A percentile compares a stretch with the other conserved stretches of the same genome.
phyloP scores from a whole-genome alignment of 1,140 invertebrate species.

The Drosophila novamexicana region DNA sequence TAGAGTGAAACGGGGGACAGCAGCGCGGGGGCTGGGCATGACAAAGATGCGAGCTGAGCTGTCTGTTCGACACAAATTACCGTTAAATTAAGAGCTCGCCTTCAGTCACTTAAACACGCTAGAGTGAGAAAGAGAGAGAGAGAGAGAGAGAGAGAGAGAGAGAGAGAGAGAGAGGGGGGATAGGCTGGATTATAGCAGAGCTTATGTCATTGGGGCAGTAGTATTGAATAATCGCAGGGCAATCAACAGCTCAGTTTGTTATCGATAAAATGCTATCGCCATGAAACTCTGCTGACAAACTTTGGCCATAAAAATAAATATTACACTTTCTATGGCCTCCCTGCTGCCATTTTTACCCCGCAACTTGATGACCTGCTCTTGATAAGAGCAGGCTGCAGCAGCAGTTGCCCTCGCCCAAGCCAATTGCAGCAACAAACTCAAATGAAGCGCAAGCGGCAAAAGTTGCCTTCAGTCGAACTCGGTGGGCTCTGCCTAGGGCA shows the following conservation, averaged over 20 bases:
- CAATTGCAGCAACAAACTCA: constrained; percentile 62
- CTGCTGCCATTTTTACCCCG: constrained; percentile 26
- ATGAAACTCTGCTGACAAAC: constrained; percentile 1
- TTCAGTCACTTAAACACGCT: constrained; percentile 46
- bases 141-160: neutral
- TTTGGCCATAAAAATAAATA: constrained; percentile 27
- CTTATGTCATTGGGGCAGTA: constrained; percentile 1
- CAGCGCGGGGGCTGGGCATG: neutral
- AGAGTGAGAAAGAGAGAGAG: neutral
- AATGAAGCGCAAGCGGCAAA: constrained; percentile 54
- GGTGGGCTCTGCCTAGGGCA: constrained; percentile 8
- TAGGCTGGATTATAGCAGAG: neutral
- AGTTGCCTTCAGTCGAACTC: constrained; percentile 38
- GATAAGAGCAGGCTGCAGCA: constrained; percentile 51
- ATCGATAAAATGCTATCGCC: neutral
- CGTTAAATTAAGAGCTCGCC: constrained; percentile 68
- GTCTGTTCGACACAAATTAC: constrained; percentile 65
- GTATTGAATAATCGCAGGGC: neutral
- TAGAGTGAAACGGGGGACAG: neutral
- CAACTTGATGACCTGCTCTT: constrained; percentile 74
- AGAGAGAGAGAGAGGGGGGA: neutral
- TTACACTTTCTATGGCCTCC: constrained; percentile 58
- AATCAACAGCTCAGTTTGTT: neutral
- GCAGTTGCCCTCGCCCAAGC: constrained; percentile 39
- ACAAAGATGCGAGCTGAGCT: constrained; percentile 18